Conservation (phyloP, 1,140 invertebrate species). For the Aphis craccivora region DNA sequence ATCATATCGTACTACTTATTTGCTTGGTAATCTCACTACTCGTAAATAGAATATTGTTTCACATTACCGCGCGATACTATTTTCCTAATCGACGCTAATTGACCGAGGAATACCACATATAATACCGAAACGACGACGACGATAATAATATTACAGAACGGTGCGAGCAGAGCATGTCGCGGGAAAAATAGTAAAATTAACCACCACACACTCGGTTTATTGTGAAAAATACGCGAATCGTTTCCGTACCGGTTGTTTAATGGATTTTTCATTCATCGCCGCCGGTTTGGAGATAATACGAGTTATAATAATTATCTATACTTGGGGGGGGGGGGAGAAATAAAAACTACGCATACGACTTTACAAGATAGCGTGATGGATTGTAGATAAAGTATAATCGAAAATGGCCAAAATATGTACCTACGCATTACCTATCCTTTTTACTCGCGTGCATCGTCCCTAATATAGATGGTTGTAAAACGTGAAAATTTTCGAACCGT, state of each 20-base stretch:
- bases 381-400: neutral
- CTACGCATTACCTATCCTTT: neutral
- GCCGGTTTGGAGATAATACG: neutral
- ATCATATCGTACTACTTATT: no score
- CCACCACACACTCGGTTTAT: no score
- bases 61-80: no score
- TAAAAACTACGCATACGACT: neutral
- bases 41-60: no score
- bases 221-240: neutral
- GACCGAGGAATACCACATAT: no score
- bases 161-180: no score
- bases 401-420: neutral
- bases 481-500: neutral
- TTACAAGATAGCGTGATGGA: neutral
- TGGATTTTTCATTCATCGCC: neutral
- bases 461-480: neutral
- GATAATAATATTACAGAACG: no score
- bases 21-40: no score
- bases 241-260: neutral
- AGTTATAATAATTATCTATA: neutral
- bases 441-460: neutral
- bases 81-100: no score
- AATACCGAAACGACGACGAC: no score
- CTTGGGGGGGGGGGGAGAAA: neutral
- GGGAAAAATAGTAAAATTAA: neutral